Percentiles rank a stretch among this genome's conserved stretches.
Conservation (phyloP, 2,888 invertebrate species). For the Caenorhabditis parvicauda region DNA sequence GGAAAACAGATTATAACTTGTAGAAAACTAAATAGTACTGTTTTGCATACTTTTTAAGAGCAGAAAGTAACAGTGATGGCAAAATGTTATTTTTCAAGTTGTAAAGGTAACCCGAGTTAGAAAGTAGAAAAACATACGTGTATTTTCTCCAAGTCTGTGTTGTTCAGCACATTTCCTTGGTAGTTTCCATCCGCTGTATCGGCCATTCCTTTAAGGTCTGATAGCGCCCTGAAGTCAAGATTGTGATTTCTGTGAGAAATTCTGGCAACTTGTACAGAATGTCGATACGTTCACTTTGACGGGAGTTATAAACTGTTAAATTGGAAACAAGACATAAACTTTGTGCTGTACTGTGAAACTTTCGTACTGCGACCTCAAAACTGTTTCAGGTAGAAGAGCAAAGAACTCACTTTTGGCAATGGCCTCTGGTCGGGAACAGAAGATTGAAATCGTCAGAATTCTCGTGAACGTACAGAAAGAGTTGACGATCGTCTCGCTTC, state of each 20-base stretch:
- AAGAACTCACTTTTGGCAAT: conserved; percentile 63
- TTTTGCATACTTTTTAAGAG: too few relatives aligned
- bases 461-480: conserved; percentile 94
- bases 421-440: conserved; percentile 85
- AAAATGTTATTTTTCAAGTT: too few relatives aligned
- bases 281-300: background rate
- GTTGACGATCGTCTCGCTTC: conserved; percentile 89
- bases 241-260: background rate
- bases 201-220: conserved; percentile 43
- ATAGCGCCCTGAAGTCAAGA: conserved; percentile 41
- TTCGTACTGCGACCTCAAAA: background rate
- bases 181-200: conserved; percentile 43
- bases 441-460: conserved; percentile 99
- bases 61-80: too few relatives aligned
- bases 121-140: conserved; percentile 13
- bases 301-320: background rate
- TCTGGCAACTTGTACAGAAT: background rate
- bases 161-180: conserved; percentile 43
- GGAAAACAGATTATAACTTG: too few relatives aligned
- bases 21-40: too few relatives aligned
- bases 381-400: too few relatives aligned
- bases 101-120: background rate
- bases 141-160: conserved; percentile 47
- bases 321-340: background rate
- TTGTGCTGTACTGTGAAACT: background rate